Conservation (phyloP, 2,797 vertebrate species). For the Intellagama lesueurii region DNA sequence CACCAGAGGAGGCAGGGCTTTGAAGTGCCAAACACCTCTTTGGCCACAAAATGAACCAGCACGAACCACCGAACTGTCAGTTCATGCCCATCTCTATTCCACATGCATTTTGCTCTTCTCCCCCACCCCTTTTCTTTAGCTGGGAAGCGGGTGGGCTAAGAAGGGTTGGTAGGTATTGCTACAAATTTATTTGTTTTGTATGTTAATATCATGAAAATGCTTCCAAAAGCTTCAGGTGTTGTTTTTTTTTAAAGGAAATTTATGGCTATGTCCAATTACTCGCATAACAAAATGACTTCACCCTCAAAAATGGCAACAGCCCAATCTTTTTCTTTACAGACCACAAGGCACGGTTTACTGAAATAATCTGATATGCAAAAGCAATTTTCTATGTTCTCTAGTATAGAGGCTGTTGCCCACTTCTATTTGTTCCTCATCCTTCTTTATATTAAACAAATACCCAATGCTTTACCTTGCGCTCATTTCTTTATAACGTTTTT, state of each 20-base stretch:
- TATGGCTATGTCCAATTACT: conserved; percentile 1
- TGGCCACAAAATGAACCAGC: too few relatives aligned
- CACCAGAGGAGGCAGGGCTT: too few relatives aligned
- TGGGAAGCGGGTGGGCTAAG: too few relatives aligned
- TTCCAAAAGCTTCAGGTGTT: not conserved
- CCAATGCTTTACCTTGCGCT: not conserved
- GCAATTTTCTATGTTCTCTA: not conserved
- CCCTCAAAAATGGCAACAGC: not conserved
- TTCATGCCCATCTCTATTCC: too few relatives aligned
- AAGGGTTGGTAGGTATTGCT: not conserved
- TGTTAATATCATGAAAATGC: not conserved
- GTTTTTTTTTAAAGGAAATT: not conserved
- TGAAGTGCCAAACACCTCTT: too few relatives aligned
- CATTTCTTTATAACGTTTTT: not conserved
- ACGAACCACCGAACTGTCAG: too few relatives aligned
- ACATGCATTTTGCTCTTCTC: not conserved
- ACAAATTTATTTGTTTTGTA: not conserved
- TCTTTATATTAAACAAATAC: not conserved
- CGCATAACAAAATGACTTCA: conserved; percentile 20
- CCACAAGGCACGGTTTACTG: not conserved
- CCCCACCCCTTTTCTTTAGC: too few relatives aligned
- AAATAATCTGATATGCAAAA: not conserved
- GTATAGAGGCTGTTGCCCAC: not conserved
- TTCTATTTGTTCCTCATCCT: not conserved
- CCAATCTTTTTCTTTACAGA: not conserved